Evolutionary conservation across 2,797 vertebrate genomes (phyloP).

Genomic region (Pygocentrus nattereri): DNA sequence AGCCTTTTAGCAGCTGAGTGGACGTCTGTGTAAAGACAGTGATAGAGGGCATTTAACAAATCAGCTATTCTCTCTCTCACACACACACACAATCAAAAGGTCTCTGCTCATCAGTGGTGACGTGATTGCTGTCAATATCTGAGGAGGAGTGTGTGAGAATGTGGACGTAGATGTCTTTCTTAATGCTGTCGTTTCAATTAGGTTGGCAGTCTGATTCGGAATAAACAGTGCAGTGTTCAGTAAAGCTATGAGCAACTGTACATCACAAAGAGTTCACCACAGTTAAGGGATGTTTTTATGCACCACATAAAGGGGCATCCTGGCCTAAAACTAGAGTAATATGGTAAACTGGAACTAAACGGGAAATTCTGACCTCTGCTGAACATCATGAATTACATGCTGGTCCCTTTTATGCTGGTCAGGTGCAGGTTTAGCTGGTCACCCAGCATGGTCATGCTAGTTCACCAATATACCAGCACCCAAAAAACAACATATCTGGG

Average conservation of each 20-base stretch:
- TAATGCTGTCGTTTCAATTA: neutral
- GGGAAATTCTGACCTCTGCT: too few species aligned
- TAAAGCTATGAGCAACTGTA: too few species aligned
- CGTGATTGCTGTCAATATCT: constrained; percentile 41
- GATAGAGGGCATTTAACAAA: constrained; percentile 27
- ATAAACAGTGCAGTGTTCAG: neutral
- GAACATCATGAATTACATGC: too few species aligned
- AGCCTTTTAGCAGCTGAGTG: constrained; percentile 11
- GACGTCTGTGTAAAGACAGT: constrained; percentile 27
- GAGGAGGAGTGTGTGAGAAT: neutral
- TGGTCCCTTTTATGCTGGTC: too few species aligned
- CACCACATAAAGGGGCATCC: too few species aligned
- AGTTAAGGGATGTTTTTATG: too few species aligned
- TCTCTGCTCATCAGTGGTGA: constrained; percentile 40
- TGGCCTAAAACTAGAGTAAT: too few species aligned
- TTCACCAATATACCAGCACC: too few species aligned
- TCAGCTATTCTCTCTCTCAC: neutral
- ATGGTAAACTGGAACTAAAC: too few species aligned
- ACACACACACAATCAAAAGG: constrained; percentile 16
- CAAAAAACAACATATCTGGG: too few species aligned
- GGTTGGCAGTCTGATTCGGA: neutral
- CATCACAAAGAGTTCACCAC: neutral
- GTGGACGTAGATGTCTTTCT: neutral
- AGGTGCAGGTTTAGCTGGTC: too few species aligned
- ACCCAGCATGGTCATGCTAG: too few species aligned